Evolutionary conservation across 2,797 vertebrate species (phyloP).

Genomic region (Neostethus bicornis): DNA sequence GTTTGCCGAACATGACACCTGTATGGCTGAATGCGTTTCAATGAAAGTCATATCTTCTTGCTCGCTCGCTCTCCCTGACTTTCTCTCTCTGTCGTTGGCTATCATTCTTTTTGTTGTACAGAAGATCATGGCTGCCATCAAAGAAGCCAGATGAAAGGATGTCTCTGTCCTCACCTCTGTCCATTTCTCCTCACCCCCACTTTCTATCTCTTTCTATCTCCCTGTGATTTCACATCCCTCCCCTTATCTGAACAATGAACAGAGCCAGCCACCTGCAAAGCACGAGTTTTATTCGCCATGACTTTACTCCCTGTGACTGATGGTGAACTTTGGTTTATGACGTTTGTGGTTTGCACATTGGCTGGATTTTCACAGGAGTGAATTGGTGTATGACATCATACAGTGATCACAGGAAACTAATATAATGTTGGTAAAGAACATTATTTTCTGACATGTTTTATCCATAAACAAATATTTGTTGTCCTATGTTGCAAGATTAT

Average conservation of each 20-base stretch:
- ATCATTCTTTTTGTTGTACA: constrained; percentile 72
- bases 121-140: constrained; percentile 70
- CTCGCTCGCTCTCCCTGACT: constrained; percentile 21
- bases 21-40: constrained; percentile 64
- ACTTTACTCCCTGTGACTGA: constrained; percentile 14
- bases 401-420: no score
- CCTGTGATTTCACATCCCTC: constrained; percentile 64
- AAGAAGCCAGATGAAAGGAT: constrained; percentile 78
- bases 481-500: no score
- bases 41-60: constrained; percentile 55
- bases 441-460: neutral
- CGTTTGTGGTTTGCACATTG: constrained; percentile 1
- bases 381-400: no score
- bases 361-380: neutral
- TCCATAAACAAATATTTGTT: neutral
- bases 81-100: constrained; percentile 49
- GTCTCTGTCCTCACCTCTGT: constrained; percentile 77
- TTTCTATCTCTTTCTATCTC: constrained; percentile 50
- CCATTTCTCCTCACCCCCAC: constrained; percentile 63
- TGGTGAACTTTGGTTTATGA: constrained; percentile 10
- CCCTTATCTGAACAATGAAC: constrained; percentile 68
- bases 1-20: constrained; percentile 70
- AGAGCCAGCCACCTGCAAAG: constrained; percentile 67
- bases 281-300: constrained; percentile 17
- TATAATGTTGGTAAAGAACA: neutral